These are phyloP conservation scores for Bombus waltoni DNA, from an alignment of 1,140 invertebrate species.

Conservation along the genomic window DNA sequence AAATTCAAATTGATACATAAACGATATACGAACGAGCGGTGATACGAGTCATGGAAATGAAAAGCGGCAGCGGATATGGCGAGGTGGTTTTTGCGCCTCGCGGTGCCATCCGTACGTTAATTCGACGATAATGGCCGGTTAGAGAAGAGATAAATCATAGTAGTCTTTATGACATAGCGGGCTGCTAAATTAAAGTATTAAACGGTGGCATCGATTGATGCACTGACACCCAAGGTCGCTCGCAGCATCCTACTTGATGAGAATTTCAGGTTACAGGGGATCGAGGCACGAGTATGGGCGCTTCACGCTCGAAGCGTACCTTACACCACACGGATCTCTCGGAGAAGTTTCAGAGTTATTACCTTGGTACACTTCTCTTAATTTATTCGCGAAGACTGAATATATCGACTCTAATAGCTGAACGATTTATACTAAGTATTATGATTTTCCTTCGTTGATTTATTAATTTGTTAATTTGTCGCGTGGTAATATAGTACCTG, in stretches of 20 bases:
- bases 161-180: neutral
- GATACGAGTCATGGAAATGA: neutral
- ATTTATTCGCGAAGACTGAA: neutral
- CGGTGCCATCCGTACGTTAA: neutral
- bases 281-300: neutral
- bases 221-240: neutral
- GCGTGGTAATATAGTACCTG: neutral
- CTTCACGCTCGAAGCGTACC: no score
- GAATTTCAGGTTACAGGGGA: neutral
- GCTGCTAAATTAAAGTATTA: neutral
- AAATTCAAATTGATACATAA: conserved; percentile 34
- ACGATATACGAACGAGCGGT: neutral
- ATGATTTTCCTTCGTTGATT: neutral
- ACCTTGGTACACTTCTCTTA: neutral
- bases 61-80: neutral
- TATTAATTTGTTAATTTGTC: neutral
- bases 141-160: neutral
- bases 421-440: neutral
- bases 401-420: neutral
- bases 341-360: neutral
- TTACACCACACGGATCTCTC: no score
- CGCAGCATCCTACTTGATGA: neutral
- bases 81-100: neutral
- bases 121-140: neutral
- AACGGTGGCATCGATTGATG: neutral